A percentile compares a stretch with the other conserved stretches of the same genome.
These are phyloP conservation scores for Melanotaenia duboulayi DNA, from an alignment of 2,113 vertebrate species.

Conservation along the genomic window DNA sequence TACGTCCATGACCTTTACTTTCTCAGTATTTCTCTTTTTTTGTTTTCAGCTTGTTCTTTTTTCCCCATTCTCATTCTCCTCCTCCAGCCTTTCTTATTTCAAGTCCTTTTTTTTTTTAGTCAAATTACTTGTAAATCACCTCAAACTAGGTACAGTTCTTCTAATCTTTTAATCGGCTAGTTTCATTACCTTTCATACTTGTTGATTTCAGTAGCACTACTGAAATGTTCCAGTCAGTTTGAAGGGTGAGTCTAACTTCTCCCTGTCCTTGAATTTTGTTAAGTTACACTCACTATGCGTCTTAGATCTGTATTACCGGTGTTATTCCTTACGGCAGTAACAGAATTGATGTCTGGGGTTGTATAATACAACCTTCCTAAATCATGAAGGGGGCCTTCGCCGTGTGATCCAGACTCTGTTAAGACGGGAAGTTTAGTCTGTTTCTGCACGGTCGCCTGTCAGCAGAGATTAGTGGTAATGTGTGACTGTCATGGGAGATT, in stretches of 20 bases:
- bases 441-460: slow-evolving; percentile 59
- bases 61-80: background rate
- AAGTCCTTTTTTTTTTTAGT: no score
- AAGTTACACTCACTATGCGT: background rate
- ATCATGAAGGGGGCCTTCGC: slow-evolving; percentile 10
- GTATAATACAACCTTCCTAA: slow-evolving; percentile 23
- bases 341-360: slow-evolving; percentile 23
- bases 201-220: no score
- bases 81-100: no score
- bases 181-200: no score
- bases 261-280: background rate
- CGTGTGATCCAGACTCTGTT: slow-evolving; percentile 48
- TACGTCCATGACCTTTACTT: slow-evolving; percentile 30
- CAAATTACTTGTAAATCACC: no score
- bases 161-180: no score
- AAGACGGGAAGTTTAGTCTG: slow-evolving; percentile 76
- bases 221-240: background rate
- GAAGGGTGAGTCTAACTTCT: background rate
- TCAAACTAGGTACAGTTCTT: no score
- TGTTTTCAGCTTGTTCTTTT: background rate
- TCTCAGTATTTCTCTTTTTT: background rate
- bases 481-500: slow-evolving; percentile 70
- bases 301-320: background rate
- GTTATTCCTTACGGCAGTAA: background rate
- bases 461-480: slow-evolving; percentile 66